Conservation (phyloP, 2,888 invertebrate genomes). For the Drosophila longiperda region DNA sequence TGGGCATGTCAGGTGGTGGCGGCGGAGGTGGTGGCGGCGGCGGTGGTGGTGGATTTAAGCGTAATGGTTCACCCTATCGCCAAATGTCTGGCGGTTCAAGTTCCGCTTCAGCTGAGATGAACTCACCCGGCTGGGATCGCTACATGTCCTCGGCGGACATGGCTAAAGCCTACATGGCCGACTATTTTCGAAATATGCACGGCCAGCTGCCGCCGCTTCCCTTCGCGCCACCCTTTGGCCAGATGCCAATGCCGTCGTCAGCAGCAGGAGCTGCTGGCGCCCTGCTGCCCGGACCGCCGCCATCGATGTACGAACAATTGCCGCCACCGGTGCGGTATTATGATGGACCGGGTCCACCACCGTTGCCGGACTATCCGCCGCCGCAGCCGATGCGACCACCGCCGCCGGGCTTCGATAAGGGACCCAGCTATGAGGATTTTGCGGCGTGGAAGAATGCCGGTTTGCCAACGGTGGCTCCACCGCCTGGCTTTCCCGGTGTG, state of each 20-base stretch:
- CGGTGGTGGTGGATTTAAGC: constrained; percentile 72
- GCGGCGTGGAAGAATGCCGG: constrained; percentile 83
- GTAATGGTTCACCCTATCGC: constrained; percentile 80
- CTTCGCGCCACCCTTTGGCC: constrained; percentile 90
- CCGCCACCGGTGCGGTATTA: constrained; percentile 94
- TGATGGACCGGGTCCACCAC: constrained; percentile 87
- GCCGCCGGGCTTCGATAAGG: constrained; percentile 88
- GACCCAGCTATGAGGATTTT: constrained; percentile 90
- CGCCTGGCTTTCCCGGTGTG: constrained; percentile 73
- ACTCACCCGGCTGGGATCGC: constrained; percentile 88
- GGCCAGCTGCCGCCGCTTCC: constrained; percentile 94
- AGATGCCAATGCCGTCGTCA: constrained; percentile 89
- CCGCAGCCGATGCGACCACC: constrained; percentile 85
- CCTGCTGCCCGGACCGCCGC: constrained; percentile 81
- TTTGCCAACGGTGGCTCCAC: constrained; percentile 80
- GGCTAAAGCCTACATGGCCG: constrained; percentile 94
- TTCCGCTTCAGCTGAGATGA: constrained; percentile 86
- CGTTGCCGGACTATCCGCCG: constrained; percentile 90
- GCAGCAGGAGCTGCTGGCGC: constrained; percentile 86
- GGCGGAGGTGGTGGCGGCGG: constrained; percentile 65
- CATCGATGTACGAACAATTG: constrained; percentile 87
- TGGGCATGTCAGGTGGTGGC: constrained; percentile 58
- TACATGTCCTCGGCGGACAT: constrained; percentile 88
- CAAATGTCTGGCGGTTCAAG: constrained; percentile 69
- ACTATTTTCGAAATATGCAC: constrained; percentile 95